Percentiles rank a stretch among this genome's conserved stretches.
phyloP scores from a whole-genome alignment of 2,797 vertebrate genomes.

The Acipenser ruthenus region DNA sequence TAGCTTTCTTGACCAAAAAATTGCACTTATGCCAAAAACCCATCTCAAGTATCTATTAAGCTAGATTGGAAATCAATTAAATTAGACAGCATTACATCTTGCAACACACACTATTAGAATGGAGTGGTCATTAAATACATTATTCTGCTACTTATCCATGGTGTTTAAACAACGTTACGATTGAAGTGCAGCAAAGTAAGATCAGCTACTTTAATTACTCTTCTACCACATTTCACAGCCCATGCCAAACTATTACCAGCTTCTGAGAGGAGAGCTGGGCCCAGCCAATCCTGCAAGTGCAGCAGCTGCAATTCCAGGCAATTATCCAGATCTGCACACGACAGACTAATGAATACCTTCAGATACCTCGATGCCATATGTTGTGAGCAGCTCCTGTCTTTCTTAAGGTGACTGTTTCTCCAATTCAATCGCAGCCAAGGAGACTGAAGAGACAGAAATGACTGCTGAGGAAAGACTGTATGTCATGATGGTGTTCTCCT shows the following conservation, averaged over 20 bases:
- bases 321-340: slow-evolving; percentile 41
- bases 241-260: neutral
- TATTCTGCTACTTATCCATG: slow-evolving; percentile 29
- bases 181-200: neutral
- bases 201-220: neutral
- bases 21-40: too few relatives aligned
- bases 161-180: neutral
- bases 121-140: slow-evolving; percentile 62
- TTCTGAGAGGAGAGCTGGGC: slow-evolving; percentile 26
- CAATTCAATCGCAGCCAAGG: neutral
- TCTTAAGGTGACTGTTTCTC: slow-evolving; percentile 1
- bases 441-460: too few relatives aligned
- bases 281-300: slow-evolving; percentile 39
- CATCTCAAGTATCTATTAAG: slow-evolving; percentile 30
- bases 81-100: slow-evolving; percentile 68
- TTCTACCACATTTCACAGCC: neutral
- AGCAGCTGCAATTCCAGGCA: slow-evolving; percentile 39
- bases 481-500: too few relatives aligned
- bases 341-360: slow-evolving; percentile 37
- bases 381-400: slow-evolving; percentile 10
- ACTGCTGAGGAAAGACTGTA: too few relatives aligned
- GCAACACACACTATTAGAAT: slow-evolving; percentile 56
- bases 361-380: slow-evolving; percentile 45
- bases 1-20: too few relatives aligned
- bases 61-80: slow-evolving; percentile 77